phyloP scores from a whole-genome alignment of 2,113 vertebrate species.

The Xiphias gladius region DNA sequence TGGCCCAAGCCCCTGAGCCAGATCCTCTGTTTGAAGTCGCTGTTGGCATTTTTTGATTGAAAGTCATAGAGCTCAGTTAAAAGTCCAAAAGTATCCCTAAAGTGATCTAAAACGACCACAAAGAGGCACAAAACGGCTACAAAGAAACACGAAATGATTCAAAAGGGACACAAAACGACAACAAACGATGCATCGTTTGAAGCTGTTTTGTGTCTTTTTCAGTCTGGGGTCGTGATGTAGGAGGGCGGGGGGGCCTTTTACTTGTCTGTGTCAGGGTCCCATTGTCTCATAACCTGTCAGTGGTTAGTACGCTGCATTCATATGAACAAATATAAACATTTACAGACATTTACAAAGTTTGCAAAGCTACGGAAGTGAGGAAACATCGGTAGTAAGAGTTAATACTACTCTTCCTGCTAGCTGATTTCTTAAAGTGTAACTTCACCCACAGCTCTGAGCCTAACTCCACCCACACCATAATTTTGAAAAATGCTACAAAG shows the following conservation, averaged over 20 bases:
- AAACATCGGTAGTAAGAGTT: neutral
- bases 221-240: neutral
- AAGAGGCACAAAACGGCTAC: neutral
- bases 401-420: neutral
- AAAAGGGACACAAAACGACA: too few species aligned
- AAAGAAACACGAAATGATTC: too few species aligned
- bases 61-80: neutral
- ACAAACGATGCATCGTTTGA: neutral
- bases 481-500: too few species aligned
- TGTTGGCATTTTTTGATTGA: neutral
- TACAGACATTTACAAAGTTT: too few species aligned
- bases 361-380: neutral
- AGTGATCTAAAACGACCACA: neutral
- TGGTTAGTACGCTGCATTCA: slow-evolving; percentile 32
- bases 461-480: too few species aligned
- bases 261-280: neutral
- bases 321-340: neutral
- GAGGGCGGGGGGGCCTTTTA: neutral
- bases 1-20: neutral
- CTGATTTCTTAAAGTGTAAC: neutral
- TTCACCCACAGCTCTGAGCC: too few species aligned
- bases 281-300: too few species aligned
- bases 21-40: neutral
- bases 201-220: neutral
- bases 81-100: neutral